Evolutionary conservation across 2,888 invertebrate species (phyloP).

Genomic region (Megastigmus dorsalis): DNA sequence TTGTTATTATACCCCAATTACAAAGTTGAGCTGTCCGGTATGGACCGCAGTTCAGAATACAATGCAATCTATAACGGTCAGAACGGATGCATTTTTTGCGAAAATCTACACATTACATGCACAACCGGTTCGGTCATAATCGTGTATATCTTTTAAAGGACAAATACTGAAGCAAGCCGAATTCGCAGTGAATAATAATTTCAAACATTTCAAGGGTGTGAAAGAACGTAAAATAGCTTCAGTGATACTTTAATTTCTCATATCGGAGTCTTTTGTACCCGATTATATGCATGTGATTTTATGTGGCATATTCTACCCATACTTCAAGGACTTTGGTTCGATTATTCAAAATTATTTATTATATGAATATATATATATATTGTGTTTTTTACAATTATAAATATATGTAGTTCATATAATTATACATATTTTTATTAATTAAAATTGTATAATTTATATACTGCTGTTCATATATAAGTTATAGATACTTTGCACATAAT

Average conservation of each 20-base stretch:
- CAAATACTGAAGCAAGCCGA: no score
- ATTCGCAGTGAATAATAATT: no score
- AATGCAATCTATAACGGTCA: conserved; percentile 38
- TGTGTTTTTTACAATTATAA: no score
- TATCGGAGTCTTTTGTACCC: conserved; percentile 23
- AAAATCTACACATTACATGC: not conserved
- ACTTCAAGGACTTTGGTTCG: conserved; percentile 4
- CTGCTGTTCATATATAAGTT: no score
- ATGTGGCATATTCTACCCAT: conserved; percentile 8
- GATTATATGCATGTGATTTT: conserved; percentile 27
- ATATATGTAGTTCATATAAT: no score
- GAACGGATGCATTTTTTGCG: conserved; percentile 27
- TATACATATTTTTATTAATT: no score
- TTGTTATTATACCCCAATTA: no score
- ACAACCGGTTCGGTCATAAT: conserved; percentile 25
- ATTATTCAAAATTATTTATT: no score
- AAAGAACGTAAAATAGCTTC: conserved; percentile 4
- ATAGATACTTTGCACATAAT: no score
- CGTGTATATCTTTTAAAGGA: not conserved
- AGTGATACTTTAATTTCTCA: conserved; percentile 7
- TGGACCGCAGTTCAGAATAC: conserved; percentile 35
- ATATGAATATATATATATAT: no score
- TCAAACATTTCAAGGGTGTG: conserved; percentile 5
- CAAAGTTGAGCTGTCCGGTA: conserved; percentile 6
- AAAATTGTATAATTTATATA: no score